Evolutionary conservation across 1,140 invertebrate species (phyloP).

Genomic region (Atta texana): DNA sequence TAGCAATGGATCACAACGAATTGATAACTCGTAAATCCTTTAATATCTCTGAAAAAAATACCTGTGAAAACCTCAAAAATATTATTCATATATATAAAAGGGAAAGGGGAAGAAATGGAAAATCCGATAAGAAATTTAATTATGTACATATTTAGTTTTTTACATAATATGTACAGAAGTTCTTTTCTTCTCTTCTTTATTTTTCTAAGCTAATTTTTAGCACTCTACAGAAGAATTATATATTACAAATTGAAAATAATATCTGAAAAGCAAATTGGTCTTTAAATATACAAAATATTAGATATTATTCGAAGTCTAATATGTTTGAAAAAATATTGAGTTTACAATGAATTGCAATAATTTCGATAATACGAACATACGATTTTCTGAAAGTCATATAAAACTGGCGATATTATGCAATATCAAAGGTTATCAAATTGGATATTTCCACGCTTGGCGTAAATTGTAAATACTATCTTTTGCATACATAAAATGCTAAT

Average conservation of each 20-base stretch:
- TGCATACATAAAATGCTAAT: not conserved
- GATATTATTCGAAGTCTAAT: not conserved
- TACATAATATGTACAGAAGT: not conserved
- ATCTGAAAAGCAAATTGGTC: not conserved
- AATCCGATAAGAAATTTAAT: not conserved
- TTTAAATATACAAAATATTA: not conserved
- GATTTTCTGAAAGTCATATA: not conserved
- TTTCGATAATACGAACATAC: not conserved
- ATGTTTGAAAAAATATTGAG: not conserved
- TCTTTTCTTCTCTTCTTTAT: not conserved
- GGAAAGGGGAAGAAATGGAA: not conserved
- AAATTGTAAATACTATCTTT: slow-evolving; percentile 9
- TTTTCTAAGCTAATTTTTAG: not conserved
- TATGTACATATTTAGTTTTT: not conserved
- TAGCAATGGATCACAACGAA: no score
- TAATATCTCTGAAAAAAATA: no score
- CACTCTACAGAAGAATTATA: not conserved
- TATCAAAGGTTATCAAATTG: slow-evolving; percentile 47
- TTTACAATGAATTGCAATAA: not conserved
- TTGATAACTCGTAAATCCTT: no score
- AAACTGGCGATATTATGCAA: slow-evolving; percentile 10
- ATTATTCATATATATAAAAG: not conserved
- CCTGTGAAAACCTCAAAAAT: no score
- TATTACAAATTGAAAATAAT: not conserved
- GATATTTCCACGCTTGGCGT: not conserved